Evolutionary conservation across 2,888 invertebrate species (phyloP), one percentile per base, ranked within the genome.

Genomic region (Pyralis farinalis): DNA sequence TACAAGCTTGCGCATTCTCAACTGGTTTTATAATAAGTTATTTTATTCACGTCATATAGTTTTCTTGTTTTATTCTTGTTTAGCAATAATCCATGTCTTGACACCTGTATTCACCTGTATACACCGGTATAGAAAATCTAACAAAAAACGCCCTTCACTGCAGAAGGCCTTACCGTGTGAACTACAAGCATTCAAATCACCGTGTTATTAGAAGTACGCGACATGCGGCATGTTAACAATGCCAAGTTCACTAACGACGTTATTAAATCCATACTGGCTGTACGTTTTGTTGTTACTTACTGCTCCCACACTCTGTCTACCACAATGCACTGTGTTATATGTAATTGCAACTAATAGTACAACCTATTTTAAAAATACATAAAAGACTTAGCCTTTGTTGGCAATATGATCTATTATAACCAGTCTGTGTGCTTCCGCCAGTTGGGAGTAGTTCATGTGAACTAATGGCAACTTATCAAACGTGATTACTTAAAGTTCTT

Each of bases 101-200:
- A n/a, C n/a, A n/a, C n/a, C n/a, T 25, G 7, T 2, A 25, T 7
- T 5, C 25, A 25, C 25, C 25, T 25, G 21, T 21, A 21, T 21
- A 21, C 3, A 25, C 25, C 7, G 3, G 25, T 25, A 1, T 25
- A 25, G 25, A 25, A 25, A 25, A 25, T 25, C 7, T 25, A n/a
- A 31, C 31, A 31, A 31, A 31, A 31, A 31, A 11, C 12, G 31
- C 31, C 31, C 31, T 31, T 31, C 31, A 31, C 12, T 8, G 10
- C 8, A 10, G 12, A 31, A 31, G 31, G 31, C 31, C 31, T 31
- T 7, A 8, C 31, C 31, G 31, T 31, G 31, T 12, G 31, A 31
- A 31, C 7, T 30, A n/a, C 16, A 16, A 4, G 12, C 7, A 12
- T 31, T 11, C 11, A 11, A 12, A 31, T 12, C 11, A 11, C 1